Base-by-base conservation (phyloP, 1,140 invertebrate species). In the Nixonia krombeini region DNA sequence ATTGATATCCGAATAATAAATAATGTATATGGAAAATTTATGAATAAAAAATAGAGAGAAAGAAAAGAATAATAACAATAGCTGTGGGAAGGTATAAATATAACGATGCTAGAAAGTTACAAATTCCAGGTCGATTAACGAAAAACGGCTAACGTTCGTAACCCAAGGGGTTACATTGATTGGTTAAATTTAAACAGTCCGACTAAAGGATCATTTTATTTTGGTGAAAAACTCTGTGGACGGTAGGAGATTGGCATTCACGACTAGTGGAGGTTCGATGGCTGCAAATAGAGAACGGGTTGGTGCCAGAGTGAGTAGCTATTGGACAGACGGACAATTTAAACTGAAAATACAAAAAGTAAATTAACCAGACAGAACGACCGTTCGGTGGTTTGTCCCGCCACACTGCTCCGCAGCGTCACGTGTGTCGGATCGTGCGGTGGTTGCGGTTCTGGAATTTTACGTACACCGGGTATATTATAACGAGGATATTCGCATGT, bases 281-380 rank as follows among this genome's bases (percentile, higher is more conserved):
- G 72, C 63, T 56, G 68, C 68, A 74, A 79, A 78, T 80, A 64
- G 75, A 75, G 77, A 77, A 71, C 58, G 53, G 49, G 21, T 42
- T 38, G 53, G 47, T 49, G 64, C 56, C 56, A 57, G 50, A 51
- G 38, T 51, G 57, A 51, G 57, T 52, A 57, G 45, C 55, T 51
- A 59, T 47, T 50, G 61, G 61, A 63, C 52, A 47, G 63, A 57
- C 69, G 76, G 78, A 80, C 78, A 77, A 83, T 81, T 83, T 79
- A 75, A 81, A 81, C 78, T 74, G 80, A 81, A 83, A 82, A 81
- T 81, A 80, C 79, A 83, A 83, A 83, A 83, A 83, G 79, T 81
- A 81, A 83, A 83, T 82, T 83, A 81, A 75, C 79, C 76, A 76
- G 72, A 82, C 75, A 80, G 78, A 82, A 83, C 75, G 75, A 80